Conservation (phyloP, 1,140 invertebrate species). For the Apis florea region DNA sequence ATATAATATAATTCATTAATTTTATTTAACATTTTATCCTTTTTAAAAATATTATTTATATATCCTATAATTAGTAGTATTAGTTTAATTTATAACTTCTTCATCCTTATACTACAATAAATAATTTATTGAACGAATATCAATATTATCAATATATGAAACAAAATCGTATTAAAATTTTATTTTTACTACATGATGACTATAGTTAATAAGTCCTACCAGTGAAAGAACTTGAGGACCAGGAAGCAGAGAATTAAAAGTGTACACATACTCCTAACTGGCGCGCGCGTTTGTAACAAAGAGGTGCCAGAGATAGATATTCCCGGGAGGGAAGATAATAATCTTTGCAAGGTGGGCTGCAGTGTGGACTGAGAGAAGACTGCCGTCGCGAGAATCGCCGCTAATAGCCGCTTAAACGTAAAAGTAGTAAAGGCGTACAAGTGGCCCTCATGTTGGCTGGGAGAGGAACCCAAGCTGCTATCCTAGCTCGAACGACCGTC, state of each 20-base stretch:
- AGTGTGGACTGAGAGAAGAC: neutral
- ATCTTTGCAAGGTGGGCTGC: conserved; percentile 16
- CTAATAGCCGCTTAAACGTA: conserved; percentile 62
- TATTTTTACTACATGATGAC: no score
- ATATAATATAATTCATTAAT: no score
- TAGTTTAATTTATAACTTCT: no score
- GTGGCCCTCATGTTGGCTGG: conserved; percentile 21
- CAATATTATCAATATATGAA: no score
- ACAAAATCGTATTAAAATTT: no score
- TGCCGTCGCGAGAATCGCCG: conserved; percentile 57
- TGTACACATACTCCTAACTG: conserved; percentile 27
- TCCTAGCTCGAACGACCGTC: conserved; percentile 44
- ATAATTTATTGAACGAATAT: no score
- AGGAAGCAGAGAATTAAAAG: conserved; percentile 5
- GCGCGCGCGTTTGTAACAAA: conserved; percentile 49
- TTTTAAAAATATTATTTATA: no score
- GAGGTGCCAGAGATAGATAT: conserved; percentile 33
- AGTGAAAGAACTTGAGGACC: neutral
- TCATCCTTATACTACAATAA: no score
- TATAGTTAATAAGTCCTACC: no score
- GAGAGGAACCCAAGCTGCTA: neutral
- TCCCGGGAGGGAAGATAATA: conserved; percentile 27
- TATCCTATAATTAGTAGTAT: no score
- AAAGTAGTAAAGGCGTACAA: conserved; percentile 59
- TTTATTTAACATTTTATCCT: no score